These are phyloP conservation scores for Paracentrotus lividus DNA, from an alignment of 53 echinoderm and acorn worm species.

Conservation along the genomic window DNA sequence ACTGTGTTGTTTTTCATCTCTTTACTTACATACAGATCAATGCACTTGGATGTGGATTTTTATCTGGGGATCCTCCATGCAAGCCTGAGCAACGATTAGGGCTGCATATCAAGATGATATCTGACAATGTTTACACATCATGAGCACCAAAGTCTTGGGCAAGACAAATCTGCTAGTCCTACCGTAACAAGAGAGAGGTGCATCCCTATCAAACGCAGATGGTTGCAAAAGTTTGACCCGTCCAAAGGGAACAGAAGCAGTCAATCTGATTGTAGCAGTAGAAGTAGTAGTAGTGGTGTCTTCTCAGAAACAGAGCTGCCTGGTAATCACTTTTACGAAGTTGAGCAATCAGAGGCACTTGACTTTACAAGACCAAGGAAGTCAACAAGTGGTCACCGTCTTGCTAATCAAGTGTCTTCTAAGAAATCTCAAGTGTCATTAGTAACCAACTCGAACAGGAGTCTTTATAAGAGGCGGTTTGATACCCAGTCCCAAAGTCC, in stretches of 20 bases:
- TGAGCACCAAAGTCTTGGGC: not conserved
- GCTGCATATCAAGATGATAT: not conserved
- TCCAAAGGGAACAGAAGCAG: not conserved
- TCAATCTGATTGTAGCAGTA: not conserved
- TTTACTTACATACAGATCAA: not conserved
- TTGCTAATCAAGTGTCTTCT: not conserved
- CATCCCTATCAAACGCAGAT: constrained; percentile 6
- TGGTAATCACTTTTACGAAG: not conserved
- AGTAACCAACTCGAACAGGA: not conserved
- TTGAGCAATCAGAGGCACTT: constrained; percentile 6
- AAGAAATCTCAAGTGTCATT: not conserved
- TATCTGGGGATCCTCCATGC: not conserved
- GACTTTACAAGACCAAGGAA: not conserved
- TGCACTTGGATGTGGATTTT: not conserved
- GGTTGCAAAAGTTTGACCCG: not conserved
- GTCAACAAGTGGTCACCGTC: not conserved
- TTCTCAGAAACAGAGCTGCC: not conserved
- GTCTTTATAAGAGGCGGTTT: not conserved
- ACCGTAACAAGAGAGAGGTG: not conserved
- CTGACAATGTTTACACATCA: not conserved
- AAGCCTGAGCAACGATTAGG: not conserved
- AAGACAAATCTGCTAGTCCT: not conserved
- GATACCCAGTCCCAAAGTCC: not conserved
- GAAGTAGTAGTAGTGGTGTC: not conserved
- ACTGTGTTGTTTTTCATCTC: not conserved